These are phyloP conservation scores for Temnothorax longispinosus DNA, from an alignment of 1,140 invertebrate genomes.

Conservation along the genomic window DNA sequence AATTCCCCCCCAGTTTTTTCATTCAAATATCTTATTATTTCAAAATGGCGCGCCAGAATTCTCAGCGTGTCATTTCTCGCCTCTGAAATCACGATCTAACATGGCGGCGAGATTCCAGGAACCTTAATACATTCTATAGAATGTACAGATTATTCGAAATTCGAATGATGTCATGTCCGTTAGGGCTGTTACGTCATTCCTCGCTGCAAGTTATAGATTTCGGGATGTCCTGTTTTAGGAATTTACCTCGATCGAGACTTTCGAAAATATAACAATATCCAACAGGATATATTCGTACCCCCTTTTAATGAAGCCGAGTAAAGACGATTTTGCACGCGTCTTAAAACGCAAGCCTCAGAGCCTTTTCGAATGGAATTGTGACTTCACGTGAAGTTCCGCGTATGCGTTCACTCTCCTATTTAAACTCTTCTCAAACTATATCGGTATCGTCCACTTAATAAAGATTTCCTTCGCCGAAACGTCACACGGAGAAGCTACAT, in stretches of 20 bases:
- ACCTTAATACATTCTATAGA: background rate
- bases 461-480: conserved; percentile 13
- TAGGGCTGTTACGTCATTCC: background rate
- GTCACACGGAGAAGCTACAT: conserved; percentile 33
- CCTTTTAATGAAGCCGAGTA: background rate
- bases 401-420: background rate
- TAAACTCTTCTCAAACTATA: background rate
- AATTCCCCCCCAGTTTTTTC: too few relatives aligned
- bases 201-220: background rate
- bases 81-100: too few relatives aligned
- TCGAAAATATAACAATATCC: too few relatives aligned
- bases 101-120: too few relatives aligned
- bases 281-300: background rate
- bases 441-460: conserved; percentile 31
- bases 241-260: background rate
- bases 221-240: background rate
- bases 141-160: background rate
- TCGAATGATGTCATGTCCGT: background rate
- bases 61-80: too few relatives aligned
- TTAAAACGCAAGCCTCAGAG: background rate
- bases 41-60: too few relatives aligned
- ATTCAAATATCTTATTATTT: too few relatives aligned
- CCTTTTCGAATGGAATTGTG: background rate
- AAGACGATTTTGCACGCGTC: background rate
- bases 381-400: background rate